These are phyloP conservation scores for Amblyraja radiata DNA, from an alignment of 2,797 vertebrate genomes.

Conservation along the genomic window DNA sequence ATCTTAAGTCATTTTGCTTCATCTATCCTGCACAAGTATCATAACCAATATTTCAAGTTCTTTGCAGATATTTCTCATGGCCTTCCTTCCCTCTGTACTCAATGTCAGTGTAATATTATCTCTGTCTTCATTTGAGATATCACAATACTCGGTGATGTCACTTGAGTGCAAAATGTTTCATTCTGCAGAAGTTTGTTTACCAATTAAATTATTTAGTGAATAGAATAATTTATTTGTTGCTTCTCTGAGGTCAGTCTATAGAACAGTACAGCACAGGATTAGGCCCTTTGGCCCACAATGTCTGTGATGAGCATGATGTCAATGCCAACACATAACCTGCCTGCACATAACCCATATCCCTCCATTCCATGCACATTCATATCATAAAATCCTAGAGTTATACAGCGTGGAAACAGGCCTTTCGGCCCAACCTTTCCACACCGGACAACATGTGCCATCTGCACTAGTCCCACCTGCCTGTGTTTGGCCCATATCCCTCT, in stretches of 20 bases:
- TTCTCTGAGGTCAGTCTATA: background rate
- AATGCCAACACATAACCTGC: too few species aligned
- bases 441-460: too few species aligned
- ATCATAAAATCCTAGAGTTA: too few species aligned
- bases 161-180: conserved; percentile 27
- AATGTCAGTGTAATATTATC: conserved; percentile 31
- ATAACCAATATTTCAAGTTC: background rate
- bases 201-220: conserved; percentile 32
- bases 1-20: background rate
- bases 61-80: background rate
- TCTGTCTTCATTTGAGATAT: conserved; percentile 25
- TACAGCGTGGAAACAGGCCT: too few species aligned
- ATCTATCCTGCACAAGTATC: background rate
- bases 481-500: too few species aligned
- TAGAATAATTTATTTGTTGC: conserved; percentile 1
- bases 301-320: too few species aligned
- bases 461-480: too few species aligned
- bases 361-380: too few species aligned
- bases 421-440: too few species aligned
- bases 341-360: too few species aligned
- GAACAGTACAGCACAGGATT: too few species aligned
- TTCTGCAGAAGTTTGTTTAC: conserved; percentile 33
- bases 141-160: conserved; percentile 15
- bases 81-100: background rate
- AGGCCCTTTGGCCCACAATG: too few species aligned